Base-by-base conservation (phyloP, 2,113 vertebrate genomes). In the Falcunculus frontatus region DNA sequence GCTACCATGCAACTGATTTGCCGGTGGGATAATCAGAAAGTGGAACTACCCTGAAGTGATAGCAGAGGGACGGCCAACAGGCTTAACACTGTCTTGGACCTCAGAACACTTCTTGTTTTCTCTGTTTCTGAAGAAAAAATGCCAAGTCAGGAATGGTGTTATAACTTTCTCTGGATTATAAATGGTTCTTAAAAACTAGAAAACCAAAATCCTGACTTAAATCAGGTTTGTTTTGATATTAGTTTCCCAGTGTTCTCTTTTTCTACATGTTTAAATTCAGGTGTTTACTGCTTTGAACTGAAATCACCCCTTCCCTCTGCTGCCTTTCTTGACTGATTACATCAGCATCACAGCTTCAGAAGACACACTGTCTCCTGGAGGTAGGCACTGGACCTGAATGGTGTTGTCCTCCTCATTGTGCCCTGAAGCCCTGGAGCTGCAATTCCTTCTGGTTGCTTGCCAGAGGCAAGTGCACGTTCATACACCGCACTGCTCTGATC, bases 381-480 rank as follows among this genome's bases (percentile, higher is more conserved):
- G 15, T 16, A 20, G 41, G 20, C 14, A 10, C 29, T 74, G 37
- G 17, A 7, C 37, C 46, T 53, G 32, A 25, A 9, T n/a, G 12
- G 30, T 3, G 8, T 14, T 52, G 8, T 73, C 16, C 9, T 77
- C 23, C 13, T 56, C 10, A 3, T 4, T 29, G 46, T 62, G n/a
- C 16, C 42, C 30, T 0, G 1, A 29, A 86, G 41, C 19, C 18
- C 35, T 21, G 29, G 53, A 62, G 26, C 27, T 91, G 57, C 41
- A 27, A 9, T 11, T 59, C 16, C 29, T 68, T 2, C 25, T 82
- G 59, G 35, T 75, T 60, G 6, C 0, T 0, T 25, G 27, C 25
- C 42, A 80, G 59, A 30, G 30, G 32, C 16, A 5, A 62, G n/a
- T 6, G 3, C 8, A 1, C 0, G 2, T 55, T 23, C 3, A 2